Evolutionary conservation across 2,113 vertebrate species (phyloP), one percentile per base, ranked within the genome.

Genomic region (Pluvialis apricaria): DNA sequence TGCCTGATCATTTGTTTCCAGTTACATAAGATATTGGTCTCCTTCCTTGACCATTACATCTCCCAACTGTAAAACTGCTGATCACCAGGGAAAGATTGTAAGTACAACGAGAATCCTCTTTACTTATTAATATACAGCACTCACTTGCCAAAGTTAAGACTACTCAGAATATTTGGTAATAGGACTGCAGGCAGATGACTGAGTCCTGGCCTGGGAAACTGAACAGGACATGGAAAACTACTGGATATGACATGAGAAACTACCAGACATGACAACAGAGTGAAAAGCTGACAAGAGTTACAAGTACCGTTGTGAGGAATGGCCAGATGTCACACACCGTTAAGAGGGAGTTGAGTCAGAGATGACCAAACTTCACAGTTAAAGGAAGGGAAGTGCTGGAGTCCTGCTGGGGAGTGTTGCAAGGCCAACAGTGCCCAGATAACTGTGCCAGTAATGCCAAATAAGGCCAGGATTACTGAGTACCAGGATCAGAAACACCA

Each of bases 271-370:
- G 31, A 34, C 19, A 54, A 22, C 2, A 14, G 21, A 55, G 28
- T 0, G 6, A 89, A 65, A 60, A 42, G 65, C 5, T 79, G 78
- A 5, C 29, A 51, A 12, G 7, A 36, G 38, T 21, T 45, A 21
- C 22, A 70, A 55, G 51, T 14, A 54, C 32, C 19, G 22, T 1
- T 14, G 42, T 2, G 34, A 82, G 57, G 14, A 75, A 47, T 2
- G 29, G 38, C 12, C 42, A 52, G 4, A 19, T 34, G 45, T 19
- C 55, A 68, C 22, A 57, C 24, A 21, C 0, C 0, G 1, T 1
- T 29, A 65, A 3, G 17, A 26, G 15, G 15, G 10, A 77, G 4
- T 1, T 40, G 21, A 61, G 14, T 24, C 71, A 57, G 47, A 72
- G 38, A 55, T 24, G 15, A 71, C 9, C 25, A 40, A 40, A 34